These are phyloP conservation scores for Artibeus lituratus DNA, from an alignment of 2,797 vertebrate species.

Conservation along the genomic window DNA sequence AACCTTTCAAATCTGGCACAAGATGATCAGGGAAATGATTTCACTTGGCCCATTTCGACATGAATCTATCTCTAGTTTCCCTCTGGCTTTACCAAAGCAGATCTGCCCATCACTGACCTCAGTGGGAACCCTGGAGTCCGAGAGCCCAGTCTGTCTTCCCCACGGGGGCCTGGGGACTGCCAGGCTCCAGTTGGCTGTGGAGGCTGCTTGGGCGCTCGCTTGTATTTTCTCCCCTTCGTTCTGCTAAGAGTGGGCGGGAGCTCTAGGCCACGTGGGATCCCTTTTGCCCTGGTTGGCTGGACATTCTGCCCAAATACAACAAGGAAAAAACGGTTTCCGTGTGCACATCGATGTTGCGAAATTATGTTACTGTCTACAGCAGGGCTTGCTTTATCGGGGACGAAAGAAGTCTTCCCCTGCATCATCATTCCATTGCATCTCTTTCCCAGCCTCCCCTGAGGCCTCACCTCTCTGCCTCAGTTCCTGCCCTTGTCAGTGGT, in stretches of 20 bases:
- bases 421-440: not conserved
- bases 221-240: not conserved
- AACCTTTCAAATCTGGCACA: not conserved
- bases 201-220: not conserved
- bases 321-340: not conserved
- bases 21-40: not conserved
- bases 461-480: not conserved
- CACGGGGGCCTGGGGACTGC: too few species aligned
- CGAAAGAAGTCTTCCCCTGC: not conserved
- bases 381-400: not conserved
- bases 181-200: not conserved
- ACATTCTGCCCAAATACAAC: not conserved
- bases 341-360: not conserved
- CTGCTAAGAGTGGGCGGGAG: not conserved
- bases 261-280: not conserved
- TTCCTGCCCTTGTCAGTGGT: not conserved
- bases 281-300: not conserved
- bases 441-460: not conserved
- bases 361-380: not conserved
- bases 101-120: fast-evolving
- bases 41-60: not conserved
- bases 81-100: not conserved
- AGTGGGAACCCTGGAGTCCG: not conserved
- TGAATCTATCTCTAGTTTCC: not conserved
- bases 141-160: not conserved